Conservation (phyloP, 1,140 invertebrate species). For the Platorchestia sp. region DNA sequence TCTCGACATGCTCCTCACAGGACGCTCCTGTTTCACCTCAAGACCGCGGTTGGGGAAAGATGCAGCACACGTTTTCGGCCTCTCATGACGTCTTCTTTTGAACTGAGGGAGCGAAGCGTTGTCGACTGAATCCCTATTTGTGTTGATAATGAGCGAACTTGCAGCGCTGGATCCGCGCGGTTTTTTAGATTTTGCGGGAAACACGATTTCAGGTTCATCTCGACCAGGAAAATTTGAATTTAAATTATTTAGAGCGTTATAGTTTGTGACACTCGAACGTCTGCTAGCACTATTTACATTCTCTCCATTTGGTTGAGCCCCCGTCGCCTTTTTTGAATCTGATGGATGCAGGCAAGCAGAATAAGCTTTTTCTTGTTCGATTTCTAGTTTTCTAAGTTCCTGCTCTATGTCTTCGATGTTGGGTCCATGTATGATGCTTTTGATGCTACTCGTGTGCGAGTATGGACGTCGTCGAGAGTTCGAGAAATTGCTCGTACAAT, state of each 20-base stretch:
- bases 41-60: background rate
- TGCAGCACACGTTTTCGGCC: background rate
- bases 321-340: background rate
- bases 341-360: background rate
- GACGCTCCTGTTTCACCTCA: background rate
- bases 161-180: background rate
- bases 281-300: background rate
- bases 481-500: background rate
- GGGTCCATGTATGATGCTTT: conserved; percentile 28
- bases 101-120: background rate
- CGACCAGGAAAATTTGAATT: background rate
- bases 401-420: conserved; percentile 25
- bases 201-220: background rate
- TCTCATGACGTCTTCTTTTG: background rate
- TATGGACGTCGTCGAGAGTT: background rate
- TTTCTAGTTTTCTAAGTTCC: conserved; percentile 27
- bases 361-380: conserved; percentile 8
- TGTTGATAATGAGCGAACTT: background rate
- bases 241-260: background rate
- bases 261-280: background rate
- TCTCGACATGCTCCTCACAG: background rate
- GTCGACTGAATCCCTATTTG: background rate
- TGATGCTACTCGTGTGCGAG: conserved; percentile 31
- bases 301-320: background rate
- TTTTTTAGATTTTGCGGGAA: background rate